Evolutionary conservation across 2,797 vertebrate species (phyloP).

Genomic region (Sebastes matsubarae): DNA sequence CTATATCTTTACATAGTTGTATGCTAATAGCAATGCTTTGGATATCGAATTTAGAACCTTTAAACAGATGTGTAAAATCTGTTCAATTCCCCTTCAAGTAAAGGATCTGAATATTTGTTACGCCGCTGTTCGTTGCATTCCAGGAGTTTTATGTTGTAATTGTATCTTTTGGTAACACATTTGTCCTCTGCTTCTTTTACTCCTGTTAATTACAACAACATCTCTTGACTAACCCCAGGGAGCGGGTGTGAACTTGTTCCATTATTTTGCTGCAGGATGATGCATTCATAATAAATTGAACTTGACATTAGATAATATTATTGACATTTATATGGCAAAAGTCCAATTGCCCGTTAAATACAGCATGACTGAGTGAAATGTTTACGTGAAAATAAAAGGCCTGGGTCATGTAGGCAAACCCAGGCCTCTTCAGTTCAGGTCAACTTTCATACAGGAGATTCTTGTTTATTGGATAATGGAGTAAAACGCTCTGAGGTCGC

Average conservation of each 20-base stretch:
- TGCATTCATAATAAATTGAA: background rate
- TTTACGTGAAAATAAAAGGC: background rate
- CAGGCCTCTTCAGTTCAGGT: background rate
- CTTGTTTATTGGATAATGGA: background rate
- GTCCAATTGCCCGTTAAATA: background rate
- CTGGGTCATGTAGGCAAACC: background rate
- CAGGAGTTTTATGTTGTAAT: background rate
- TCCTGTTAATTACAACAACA: background rate
- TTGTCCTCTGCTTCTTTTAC: background rate
- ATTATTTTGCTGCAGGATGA: background rate
- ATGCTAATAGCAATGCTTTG: no score
- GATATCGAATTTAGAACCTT: no score
- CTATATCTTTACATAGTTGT: background rate
- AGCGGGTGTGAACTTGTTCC: background rate
- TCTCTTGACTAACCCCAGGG: background rate
- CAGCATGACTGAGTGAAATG: background rate
- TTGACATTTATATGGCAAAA: background rate
- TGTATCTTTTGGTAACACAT: background rate
- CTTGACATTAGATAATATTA: background rate
- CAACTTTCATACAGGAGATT: background rate
- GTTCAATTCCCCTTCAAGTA: background rate
- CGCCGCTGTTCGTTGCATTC: background rate
- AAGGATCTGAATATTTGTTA: background rate
- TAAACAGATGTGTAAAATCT: background rate
- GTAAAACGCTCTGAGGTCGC: constrained; percentile 23